Base-by-base conservation (phyloP, 2,888 invertebrate genomes). In the Mactromeris polynyma region DNA sequence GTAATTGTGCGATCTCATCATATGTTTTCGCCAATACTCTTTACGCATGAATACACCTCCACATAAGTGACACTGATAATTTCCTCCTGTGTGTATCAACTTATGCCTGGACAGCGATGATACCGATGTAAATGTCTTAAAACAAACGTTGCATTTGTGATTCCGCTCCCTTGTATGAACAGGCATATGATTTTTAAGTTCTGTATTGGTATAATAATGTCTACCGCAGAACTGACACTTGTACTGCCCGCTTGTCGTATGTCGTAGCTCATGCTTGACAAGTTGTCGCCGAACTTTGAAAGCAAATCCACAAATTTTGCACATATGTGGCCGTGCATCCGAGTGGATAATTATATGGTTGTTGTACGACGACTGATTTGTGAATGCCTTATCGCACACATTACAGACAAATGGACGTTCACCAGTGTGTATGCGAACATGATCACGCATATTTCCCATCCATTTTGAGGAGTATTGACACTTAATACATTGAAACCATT, bases 271-370 rank as follows among this genome's bases (percentile, higher is more conserved):
- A 79, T 94, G 94, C 7, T 85, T 85, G 9, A 86, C 91, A 11
- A 93, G 87, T 40, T 88, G 86, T 33, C 89, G 84, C 33, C 88
- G 89, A 33, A 92, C 87, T n/a, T 92, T 91, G 86, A 93, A 94
- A 2, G 80, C 36, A 46, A 90, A 89, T 14, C 88, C 90, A 73
- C 94, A 94, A 3, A 92, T 83, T 38, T 91, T 83, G 77, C 94
- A 94, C 0, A 69, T 69, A 80, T 90, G 92, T 4, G 93, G 93
- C 3, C 91, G 58, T 21, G 92, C 93, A 2, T 89, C 90, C 1
- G 89, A 90, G 69, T 94, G 94, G 40, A 92, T 89, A 11, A 85
- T 73, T 9, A 88, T 46, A 58, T 94, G 94, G 3, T 88, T 83
- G 51, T 91, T 93, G n/a, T 92, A 87, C n/a, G 89, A 87, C 26